phyloP scores from a whole-genome alignment of 2,888 invertebrate species.

The Caenorhabditis panamensis region DNA sequence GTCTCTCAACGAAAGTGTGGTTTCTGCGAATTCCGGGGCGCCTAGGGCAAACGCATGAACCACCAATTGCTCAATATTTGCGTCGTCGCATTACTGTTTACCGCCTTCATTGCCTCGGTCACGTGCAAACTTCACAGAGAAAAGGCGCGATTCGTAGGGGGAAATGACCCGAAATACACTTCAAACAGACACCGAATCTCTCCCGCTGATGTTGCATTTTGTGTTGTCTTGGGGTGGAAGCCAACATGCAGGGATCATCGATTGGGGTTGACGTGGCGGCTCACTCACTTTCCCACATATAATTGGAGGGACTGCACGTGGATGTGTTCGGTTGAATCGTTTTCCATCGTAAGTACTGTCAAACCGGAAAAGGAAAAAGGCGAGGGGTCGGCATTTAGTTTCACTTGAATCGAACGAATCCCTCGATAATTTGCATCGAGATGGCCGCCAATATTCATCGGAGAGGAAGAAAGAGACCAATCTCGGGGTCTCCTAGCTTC shows the following conservation, averaged over 20 bases:
- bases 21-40: slow-evolving; percentile 23
- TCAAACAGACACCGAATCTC: slow-evolving; percentile 38
- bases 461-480: slow-evolving; percentile 19
- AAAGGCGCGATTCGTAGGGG: slow-evolving; percentile 21
- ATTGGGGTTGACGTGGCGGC: background rate
- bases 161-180: slow-evolving; percentile 51
- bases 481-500: background rate
- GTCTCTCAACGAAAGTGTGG: slow-evolving; percentile 7
- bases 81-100: slow-evolving; percentile 52
- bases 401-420: background rate
- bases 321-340: background rate
- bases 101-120: slow-evolving; percentile 37
- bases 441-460: slow-evolving; percentile 3
- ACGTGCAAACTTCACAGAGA: slow-evolving; percentile 49
- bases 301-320: background rate
- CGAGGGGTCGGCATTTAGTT: slow-evolving; percentile 3
- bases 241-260: slow-evolving; percentile 5
- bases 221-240: background rate
- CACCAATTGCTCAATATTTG: slow-evolving; percentile 50
- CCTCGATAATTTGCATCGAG: slow-evolving; percentile 9
- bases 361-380: background rate
- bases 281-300: background rate
- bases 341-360: background rate
- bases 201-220: slow-evolving; percentile 5
- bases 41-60: slow-evolving; percentile 39